Percentiles rank a stretch among this genome's conserved stretches.
Conservation (phyloP, 2,797 vertebrate species). For the Erethizon dorsatum region DNA sequence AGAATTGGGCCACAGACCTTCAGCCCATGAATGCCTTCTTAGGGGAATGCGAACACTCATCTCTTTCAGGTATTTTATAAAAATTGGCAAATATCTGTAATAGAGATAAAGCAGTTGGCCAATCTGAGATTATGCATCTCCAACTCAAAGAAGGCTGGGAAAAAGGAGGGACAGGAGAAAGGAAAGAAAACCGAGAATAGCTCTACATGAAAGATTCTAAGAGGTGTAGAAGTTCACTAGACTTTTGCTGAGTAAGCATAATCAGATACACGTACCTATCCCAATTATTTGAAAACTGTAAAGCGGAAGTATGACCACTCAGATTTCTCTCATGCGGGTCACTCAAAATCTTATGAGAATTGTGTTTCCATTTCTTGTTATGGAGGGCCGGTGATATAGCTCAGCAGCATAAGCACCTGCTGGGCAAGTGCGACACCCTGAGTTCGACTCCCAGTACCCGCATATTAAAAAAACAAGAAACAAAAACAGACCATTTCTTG, state of each 20-base stretch:
- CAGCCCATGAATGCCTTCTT: not conserved
- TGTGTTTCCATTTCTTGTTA: no score
- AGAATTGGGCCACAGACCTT: no score
- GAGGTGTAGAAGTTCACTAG: no score
- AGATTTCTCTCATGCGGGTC: not conserved
- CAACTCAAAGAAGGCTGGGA: not conserved
- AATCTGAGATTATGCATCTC: not conserved
- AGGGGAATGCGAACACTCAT: not conserved
- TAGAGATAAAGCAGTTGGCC: not conserved
- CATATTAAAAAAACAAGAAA: no score
- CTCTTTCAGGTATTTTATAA: no score
- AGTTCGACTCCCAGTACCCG: no score
- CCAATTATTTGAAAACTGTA: no score
- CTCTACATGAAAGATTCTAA: not conserved
- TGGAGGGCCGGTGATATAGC: no score
- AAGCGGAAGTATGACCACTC: not conserved
- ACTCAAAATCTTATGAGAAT: not conserved
- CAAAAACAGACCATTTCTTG: no score
- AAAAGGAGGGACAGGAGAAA: not conserved
- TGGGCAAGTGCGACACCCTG: no score
- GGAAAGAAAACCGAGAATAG: not conserved
- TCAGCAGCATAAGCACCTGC: no score
- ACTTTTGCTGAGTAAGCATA: not conserved
- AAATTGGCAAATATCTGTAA: not conserved
- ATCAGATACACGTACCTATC: no score